Evolutionary conservation across 1,140 invertebrate species (phyloP), one percentile per base, ranked within the genome.

Genomic region (Sycobia sp.): DNA sequence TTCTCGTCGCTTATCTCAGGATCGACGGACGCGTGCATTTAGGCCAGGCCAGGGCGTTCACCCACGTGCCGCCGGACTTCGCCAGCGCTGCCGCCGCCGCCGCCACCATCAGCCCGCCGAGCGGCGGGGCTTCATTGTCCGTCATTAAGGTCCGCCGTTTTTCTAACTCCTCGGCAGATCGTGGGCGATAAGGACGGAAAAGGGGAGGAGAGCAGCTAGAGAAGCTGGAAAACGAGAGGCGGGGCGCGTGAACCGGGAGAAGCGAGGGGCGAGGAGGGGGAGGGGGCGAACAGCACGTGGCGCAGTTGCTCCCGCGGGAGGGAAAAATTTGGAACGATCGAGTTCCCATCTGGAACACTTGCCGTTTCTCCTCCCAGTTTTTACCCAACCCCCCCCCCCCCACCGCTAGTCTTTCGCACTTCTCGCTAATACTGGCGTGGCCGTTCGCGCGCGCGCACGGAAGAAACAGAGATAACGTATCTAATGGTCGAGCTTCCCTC

Each of bases 91-190:
- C n/a, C n/a, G n/a, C n/a, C n/a, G n/a, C n/a, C n/a, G n/a, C n/a
- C n/a, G n/a, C n/a, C n/a, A n/a, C n/a, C n/a, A n/a, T n/a, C n/a
- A n/a, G n/a, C n/a, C n/a, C n/a, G n/a, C n/a, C n/a, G n/a, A n/a
- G n/a, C 25, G 29, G 25, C 29, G 46, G 13, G 4, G 18, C 43
- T 41, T 55, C 23, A 41, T 43, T 55, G 14, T 41, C 53, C 38
- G 46, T 49, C 46, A 49, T 49, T 55, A 39, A 16, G 16, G n/a
- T n/a, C n/a, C n/a, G 25, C 22, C 23, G 7, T 43, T 55, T 43
- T 55, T 55, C 53, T 43, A 23, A 3, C 13, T 46, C 27, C 18
- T 14, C 29, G 2, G 5, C 18, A 36, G 18, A 36, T 36, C 32
- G 22, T 3, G 7, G 1, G 18, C 3, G 32, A 51, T 36, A 51